Base-by-base conservation (phyloP, 2,888 invertebrate species). In the Ditula angustiorana region DNA sequence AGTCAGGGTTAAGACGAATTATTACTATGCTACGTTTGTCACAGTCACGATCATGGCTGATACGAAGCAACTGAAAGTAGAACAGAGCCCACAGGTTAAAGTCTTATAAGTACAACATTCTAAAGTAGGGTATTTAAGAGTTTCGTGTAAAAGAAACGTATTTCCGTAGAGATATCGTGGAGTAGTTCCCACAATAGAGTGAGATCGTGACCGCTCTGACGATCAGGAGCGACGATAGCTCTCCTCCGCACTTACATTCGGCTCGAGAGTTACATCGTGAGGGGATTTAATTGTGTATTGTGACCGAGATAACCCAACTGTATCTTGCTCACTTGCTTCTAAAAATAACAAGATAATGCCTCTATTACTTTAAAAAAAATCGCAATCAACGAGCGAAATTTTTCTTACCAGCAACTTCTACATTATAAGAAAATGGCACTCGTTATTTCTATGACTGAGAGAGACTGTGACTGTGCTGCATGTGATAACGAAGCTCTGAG, bases 171-270 rank as follows among this genome's bases (percentile, higher is more conserved):
- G 74, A 77, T 79, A 72, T 72, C 74, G 76, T 79, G 75, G 69
- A 74, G 80, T 76, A 68, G 81, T 89, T 88, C 88, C 84, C 88
- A 90, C 86, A 87, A 87, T 78, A 82, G n/a, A n/a, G 82, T 71
- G 71, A 78, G 79, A 83, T 88, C 88, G 90, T 90, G 90, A 90
- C 90, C 79, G 74, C 75, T 76, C 74, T 76, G 76, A 77, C 76
- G 89, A 90, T 90, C 80, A 73, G 81, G 76, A 83, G 81, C 77
- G 67, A 71, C 74, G 90, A 91, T 90, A 87, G 81, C 80, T 79
- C 77, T 72, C 76, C 74, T 80, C 75, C 67, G 76, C 79, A 74
- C 77, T 84, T 75, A 75, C 78, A 82, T 77, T 70, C 58, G 72
- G 72, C 78, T 75, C 73, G 74, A 59, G 72, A 76, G 75, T 75